Percentiles rank a stretch among this genome's conserved stretches.
Evolutionary conservation across 1,140 invertebrate genomes (phyloP).

Genomic region (Drosophila ercepeae): DNA sequence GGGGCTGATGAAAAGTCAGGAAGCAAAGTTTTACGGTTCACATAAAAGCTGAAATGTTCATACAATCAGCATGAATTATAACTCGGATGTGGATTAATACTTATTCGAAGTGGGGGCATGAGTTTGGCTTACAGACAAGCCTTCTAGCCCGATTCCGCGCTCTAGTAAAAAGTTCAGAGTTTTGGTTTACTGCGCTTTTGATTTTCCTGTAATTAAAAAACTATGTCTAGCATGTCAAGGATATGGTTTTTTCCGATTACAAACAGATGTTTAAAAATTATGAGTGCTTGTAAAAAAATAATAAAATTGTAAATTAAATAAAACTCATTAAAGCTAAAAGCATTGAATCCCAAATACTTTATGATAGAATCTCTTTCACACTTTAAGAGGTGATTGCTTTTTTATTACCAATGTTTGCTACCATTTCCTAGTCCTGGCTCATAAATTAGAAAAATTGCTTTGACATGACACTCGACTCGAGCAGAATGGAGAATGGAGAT

Average conservation of each 20-base stretch:
- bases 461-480: constrained; percentile 27
- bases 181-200: constrained; percentile 44
- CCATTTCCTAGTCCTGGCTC: constrained; percentile 18
- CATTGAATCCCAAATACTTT: background rate
- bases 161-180: constrained; percentile 30
- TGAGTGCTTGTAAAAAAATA: background rate
- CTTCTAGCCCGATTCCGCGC: constrained; percentile 20
- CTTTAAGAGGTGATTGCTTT: background rate
- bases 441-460: constrained; percentile 53
- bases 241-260: no score
- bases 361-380: constrained; percentile 15
- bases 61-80: constrained; percentile 83
- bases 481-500: constrained; percentile 34
- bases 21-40: constrained; percentile 82
- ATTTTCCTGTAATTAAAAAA: constrained; percentile 55
- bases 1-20: constrained; percentile 76
- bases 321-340: background rate
- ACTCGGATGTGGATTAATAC: constrained; percentile 82
- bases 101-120: constrained; percentile 41
- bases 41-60: constrained; percentile 81
- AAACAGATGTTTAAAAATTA: background rate
- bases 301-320: background rate
- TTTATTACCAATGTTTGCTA: constrained; percentile 22
- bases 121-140: constrained; percentile 41
- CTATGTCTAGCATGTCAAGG: constrained; percentile 11